Evolutionary conservation across 2,888 invertebrate species (phyloP).

Genomic region (Amblyjoppa proteus): DNA sequence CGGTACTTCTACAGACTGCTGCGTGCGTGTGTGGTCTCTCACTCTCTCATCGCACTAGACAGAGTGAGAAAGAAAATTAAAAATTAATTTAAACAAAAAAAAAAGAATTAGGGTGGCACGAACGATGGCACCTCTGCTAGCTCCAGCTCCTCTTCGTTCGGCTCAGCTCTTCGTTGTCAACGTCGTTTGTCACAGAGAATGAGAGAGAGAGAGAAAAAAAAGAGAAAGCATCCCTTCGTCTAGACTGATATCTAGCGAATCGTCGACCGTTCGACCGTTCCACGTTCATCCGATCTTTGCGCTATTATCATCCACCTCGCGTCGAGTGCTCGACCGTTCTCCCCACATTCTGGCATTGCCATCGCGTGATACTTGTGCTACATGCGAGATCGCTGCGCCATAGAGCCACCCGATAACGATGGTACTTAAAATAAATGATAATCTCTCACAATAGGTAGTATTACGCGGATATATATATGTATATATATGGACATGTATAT

Average conservation of each 20-base stretch:
- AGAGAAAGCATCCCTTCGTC: conserved; percentile 59
- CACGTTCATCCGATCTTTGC: conserved; percentile 81
- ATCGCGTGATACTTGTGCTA: conserved; percentile 78
- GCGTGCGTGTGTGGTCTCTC: conserved; percentile 48
- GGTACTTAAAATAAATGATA: conserved; percentile 70
- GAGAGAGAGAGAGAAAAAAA: conserved; percentile 36
- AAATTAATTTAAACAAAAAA: conserved; percentile 35
- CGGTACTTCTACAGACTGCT: conserved; percentile 78
- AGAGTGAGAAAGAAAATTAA: conserved; percentile 42
- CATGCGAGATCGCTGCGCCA: conserved; percentile 71
- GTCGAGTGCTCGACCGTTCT: conserved; percentile 71
- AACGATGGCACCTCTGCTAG: conserved; percentile 78
- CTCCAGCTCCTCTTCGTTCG: conserved; percentile 78
- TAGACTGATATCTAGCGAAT: conserved; percentile 55
- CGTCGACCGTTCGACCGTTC: conserved; percentile 71
- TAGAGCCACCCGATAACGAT: conserved; percentile 66
- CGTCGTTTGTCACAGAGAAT: conserved; percentile 55
- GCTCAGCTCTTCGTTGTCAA: conserved; percentile 71
- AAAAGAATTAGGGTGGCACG: conserved; percentile 65
- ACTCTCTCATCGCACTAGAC: conserved; percentile 43
- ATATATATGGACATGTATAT: background rate
- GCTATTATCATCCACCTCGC: conserved; percentile 80
- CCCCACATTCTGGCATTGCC: conserved; percentile 75
- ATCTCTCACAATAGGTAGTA: conserved; percentile 45
- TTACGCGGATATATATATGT: background rate